phyloP scores from a whole-genome alignment of 2,797 vertebrate genomes.

The Pseudomugil gertrudae region DNA sequence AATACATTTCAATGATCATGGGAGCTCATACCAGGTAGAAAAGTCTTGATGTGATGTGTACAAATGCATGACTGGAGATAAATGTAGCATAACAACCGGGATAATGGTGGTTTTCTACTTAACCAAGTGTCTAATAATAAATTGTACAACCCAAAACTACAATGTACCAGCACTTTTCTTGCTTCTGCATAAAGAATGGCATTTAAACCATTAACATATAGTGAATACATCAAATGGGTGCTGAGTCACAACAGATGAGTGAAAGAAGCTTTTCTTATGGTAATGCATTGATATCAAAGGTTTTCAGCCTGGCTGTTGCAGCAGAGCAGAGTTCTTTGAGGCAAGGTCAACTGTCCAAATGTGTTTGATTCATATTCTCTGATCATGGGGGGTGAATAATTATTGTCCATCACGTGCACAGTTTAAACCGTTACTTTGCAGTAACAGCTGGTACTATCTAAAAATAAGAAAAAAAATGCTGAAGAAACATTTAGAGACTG shows the following conservation, averaged over 20 bases:
- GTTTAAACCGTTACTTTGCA: conserved; percentile 16
- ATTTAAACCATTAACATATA: background rate
- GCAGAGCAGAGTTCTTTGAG: conserved; percentile 13
- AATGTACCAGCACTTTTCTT: background rate
- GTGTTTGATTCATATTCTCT: conserved; percentile 38
- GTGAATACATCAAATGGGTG: background rate
- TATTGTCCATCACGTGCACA: conserved; percentile 30
- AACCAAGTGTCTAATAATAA: too few relatives aligned
- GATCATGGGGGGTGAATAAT: conserved; percentile 42
- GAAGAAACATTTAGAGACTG: conserved; percentile 21
- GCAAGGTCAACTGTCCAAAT: conserved; percentile 45
- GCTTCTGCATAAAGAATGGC: background rate
- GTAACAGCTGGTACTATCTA: conserved; percentile 25
- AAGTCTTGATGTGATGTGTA: conserved; percentile 20
- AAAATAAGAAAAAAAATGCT: conserved; percentile 11
- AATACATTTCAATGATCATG: too few relatives aligned
- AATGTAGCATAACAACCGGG: background rate
- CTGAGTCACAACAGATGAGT: background rate
- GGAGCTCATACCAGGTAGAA: too few relatives aligned
- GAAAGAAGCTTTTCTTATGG: background rate
- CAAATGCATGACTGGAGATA: conserved; percentile 9
- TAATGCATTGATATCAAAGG: conserved; percentile 13
- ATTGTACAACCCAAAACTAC: background rate
- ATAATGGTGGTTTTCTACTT: too few relatives aligned
- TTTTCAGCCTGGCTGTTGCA: conserved; percentile 1